phyloP scores from a whole-genome alignment of 2,797 vertebrate genomes.

The Neostethus bicornis region DNA sequence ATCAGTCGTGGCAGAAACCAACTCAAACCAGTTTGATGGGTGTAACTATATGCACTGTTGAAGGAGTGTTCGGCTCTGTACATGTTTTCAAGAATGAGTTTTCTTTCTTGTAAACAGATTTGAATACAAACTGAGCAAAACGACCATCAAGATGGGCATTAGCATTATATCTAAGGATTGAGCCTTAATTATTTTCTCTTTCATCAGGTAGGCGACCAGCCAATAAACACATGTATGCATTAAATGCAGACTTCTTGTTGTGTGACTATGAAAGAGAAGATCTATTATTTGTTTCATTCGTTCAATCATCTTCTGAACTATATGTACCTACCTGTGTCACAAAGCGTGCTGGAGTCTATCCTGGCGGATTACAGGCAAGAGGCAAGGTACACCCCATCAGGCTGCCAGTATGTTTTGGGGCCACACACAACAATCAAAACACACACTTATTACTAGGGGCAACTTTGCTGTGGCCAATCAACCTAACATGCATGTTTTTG shows the following conservation, averaged over 20 bases:
- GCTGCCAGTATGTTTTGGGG: too few species aligned
- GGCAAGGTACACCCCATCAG: too few species aligned
- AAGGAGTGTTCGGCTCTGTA: slow-evolving; percentile 9
- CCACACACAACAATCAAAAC: too few species aligned
- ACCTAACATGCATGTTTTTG: too few species aligned
- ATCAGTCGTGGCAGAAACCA: slow-evolving; percentile 26
- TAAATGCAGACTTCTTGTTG: neutral
- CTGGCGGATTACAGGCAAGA: too few species aligned
- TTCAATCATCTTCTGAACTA: too few species aligned
- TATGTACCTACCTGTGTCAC: too few species aligned
- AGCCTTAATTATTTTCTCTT: slow-evolving; percentile 47
- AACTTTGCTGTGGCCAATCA: too few species aligned
- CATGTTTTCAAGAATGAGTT: slow-evolving; percentile 21
- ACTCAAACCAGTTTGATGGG: slow-evolving; percentile 16
- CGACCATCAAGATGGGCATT: slow-evolving; percentile 1
- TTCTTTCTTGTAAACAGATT: slow-evolving; percentile 24
- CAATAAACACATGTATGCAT: slow-evolving; percentile 6
- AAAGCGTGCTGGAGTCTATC: too few species aligned
- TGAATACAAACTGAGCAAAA: slow-evolving; percentile 2
- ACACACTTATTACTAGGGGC: too few species aligned
- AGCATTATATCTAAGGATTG: slow-evolving; percentile 41
- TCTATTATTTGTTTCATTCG: too few species aligned
- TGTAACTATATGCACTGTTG: slow-evolving; percentile 38
- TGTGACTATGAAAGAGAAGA: neutral
- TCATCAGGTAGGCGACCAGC: slow-evolving; percentile 22